phyloP scores from a whole-genome alignment of 1,140 invertebrate genomes.

The Temnothorax longispinosus region DNA sequence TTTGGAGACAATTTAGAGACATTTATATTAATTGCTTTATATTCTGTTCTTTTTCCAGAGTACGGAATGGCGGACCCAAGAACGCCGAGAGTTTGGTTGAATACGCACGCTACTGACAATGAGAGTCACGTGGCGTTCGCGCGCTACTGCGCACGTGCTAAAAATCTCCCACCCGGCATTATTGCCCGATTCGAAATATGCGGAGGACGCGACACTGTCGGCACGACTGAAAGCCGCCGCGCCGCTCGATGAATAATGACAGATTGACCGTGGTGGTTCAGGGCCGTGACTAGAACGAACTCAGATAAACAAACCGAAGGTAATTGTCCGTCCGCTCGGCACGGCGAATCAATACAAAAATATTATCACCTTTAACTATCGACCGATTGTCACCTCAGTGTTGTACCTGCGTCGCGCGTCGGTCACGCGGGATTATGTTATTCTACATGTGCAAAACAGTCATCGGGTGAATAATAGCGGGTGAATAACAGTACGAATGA shows the following conservation, averaged over 20 bases:
- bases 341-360: background rate
- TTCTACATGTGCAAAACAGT: background rate
- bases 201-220: background rate
- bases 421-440: background rate
- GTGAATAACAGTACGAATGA: background rate
- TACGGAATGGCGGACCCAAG: background rate
- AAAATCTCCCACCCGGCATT: background rate
- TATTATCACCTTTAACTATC: background rate
- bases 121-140: background rate
- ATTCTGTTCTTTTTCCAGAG: background rate
- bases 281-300: conserved; percentile 19
- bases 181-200: conserved; percentile 69
- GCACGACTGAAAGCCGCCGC: conserved; percentile 51
- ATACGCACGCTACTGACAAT: background rate
- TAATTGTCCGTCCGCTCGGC: background rate
- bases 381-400: background rate
- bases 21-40: background rate
- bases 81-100: background rate
- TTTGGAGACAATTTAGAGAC: background rate
- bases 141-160: background rate
- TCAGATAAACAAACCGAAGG: background rate
- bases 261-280: conserved; percentile 10
- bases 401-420: background rate
- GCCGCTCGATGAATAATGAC: conserved; percentile 59
- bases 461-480: background rate